Evolutionary conservation across 2,797 vertebrate genomes (phyloP).

Genomic region (Sebastes goodei): DNA sequence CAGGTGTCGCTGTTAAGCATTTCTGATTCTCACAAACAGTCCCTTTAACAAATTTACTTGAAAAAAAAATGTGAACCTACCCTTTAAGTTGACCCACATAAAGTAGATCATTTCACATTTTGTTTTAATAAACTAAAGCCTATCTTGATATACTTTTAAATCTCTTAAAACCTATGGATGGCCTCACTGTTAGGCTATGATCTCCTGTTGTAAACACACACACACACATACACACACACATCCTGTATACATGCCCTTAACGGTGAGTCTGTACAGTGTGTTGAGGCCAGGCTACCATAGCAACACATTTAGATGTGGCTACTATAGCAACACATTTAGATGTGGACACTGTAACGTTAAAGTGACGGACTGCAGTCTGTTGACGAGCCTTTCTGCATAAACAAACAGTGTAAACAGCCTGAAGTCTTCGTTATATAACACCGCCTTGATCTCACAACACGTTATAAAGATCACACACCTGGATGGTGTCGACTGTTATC

Average conservation of each 20-base stretch:
- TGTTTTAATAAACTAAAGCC: not conserved
- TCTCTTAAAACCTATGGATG: not conserved
- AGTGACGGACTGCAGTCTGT: not conserved
- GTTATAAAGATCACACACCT: not conserved
- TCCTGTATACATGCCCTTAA: not conserved
- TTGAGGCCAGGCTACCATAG: not conserved
- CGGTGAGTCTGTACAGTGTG: not conserved
- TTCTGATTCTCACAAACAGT: too few species aligned
- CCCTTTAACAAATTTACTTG: not conserved
- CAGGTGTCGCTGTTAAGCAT: too few species aligned
- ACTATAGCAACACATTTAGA: too few species aligned
- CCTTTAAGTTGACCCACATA: not conserved
- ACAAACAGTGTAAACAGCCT: not conserved
- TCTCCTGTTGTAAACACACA: not conserved
- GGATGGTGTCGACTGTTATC: not conserved
- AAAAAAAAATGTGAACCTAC: not conserved
- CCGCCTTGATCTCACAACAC: not conserved
- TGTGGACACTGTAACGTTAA: not conserved
- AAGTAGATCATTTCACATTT: not conserved
- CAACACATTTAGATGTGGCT: not conserved
- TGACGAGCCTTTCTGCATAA: not conserved
- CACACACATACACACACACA: too few species aligned
- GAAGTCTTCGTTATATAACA: not conserved
- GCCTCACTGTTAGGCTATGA: not conserved
- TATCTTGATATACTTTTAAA: not conserved